These are phyloP conservation scores for Saguinus midas DNA, from an alignment of 2,113 vertebrate species.

Conservation along the genomic window DNA sequence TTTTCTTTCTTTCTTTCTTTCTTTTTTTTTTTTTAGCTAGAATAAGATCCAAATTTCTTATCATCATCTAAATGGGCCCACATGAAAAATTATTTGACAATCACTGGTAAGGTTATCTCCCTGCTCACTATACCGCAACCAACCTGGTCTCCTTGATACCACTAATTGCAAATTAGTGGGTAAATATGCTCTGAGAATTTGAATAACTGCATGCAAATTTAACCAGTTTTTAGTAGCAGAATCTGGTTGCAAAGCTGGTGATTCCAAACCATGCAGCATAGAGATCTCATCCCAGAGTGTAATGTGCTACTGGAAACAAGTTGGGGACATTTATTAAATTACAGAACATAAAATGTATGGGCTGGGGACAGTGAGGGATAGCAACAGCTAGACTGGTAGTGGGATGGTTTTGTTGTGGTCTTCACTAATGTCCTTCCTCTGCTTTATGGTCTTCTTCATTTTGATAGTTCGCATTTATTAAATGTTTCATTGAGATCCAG, in stretches of 20 bases:
- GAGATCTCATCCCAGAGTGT: accelerated
- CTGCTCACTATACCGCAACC: not conserved
- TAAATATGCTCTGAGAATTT: not conserved
- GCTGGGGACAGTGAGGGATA: not conserved
- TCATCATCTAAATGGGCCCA: not conserved
- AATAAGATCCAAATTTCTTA: not conserved
- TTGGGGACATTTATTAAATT: not conserved
- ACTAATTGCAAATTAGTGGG: not conserved
- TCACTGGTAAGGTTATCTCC: not conserved
- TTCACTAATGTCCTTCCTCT: accelerated
- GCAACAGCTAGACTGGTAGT: not conserved
- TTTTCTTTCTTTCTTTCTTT: too few species aligned
- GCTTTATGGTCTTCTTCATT: not conserved
- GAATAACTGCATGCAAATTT: not conserved
- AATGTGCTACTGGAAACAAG: not conserved
- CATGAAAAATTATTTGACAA: not conserved
- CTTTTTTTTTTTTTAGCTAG: not conserved
- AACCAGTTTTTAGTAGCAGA: not conserved
- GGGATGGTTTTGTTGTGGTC: not conserved
- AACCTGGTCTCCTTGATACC: not conserved
- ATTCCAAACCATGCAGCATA: not conserved
- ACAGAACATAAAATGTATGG: not conserved
- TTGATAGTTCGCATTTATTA: not conserved
- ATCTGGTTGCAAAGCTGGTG: not conserved
- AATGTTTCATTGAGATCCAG: not conserved